Evolutionary conservation across 2,113 vertebrate genomes (phyloP).

Genomic region (Barbus barbus): DNA sequence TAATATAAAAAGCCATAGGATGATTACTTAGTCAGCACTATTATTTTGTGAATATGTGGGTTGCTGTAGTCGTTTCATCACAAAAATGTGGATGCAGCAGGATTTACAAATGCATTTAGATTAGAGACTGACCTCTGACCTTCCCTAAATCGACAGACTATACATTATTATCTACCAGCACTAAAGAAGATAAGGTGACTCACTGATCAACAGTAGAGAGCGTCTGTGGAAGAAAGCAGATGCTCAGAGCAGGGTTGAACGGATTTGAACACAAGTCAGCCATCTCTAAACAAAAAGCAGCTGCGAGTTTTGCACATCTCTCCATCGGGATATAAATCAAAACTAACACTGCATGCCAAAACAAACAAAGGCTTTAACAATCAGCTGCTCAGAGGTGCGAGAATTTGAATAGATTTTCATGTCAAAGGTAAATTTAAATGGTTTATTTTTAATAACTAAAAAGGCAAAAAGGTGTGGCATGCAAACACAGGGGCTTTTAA

Average conservation of each 20-base stretch:
- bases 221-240: constrained; percentile 51
- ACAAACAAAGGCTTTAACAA: constrained; percentile 28
- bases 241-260: constrained; percentile 45
- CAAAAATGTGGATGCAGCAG: constrained; percentile 33
- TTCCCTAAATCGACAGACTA: constrained; percentile 55
- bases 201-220: constrained; percentile 52
- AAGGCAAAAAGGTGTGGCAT: background rate
- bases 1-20: background rate
- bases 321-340: constrained; percentile 58
- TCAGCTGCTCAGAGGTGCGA: background rate
- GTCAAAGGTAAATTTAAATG: background rate
- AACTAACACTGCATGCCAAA: constrained; percentile 57
- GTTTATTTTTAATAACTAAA: background rate
- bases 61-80: background rate
- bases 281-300: constrained; percentile 53
- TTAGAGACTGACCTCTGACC: constrained; percentile 60
- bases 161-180: constrained; percentile 61
- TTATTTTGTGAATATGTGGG: constrained; percentile 2
- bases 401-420: background rate
- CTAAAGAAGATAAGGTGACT: constrained; percentile 61
- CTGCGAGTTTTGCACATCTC: constrained; percentile 50
- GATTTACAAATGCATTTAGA: constrained; percentile 57
- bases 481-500: background rate
- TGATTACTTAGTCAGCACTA: background rate
- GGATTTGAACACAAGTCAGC: constrained; percentile 64